Base-by-base conservation (phyloP, 2,113 vertebrate species). In the Menidia beryllina region DNA sequence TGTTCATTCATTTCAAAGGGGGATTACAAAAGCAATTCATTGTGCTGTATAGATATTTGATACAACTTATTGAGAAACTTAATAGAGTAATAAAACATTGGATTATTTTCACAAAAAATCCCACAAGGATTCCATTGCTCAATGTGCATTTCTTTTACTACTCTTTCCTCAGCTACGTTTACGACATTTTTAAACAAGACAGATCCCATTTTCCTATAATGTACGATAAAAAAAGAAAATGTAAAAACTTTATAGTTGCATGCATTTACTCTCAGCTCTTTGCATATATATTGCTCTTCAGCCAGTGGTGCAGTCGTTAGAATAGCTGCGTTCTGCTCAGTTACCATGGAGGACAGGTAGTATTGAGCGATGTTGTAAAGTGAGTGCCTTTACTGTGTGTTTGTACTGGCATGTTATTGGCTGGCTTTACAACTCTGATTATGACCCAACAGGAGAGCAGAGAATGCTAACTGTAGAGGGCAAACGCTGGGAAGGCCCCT, bases 371-470 rank as follows among this genome's bases (percentile, higher is more conserved):
- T 19, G 87, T 53, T 77, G 82, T 89, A 89, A 91, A 90, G 82
- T 52, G 25, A 52, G 59, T 71, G 81, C 74, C 69, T 89, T 90
- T 89, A 88, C 68, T 69, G 84, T 84, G 77, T 87, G 88, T 88
- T 89, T 89, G 81, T 87, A 82, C 81, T 86, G 91, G 79, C 84
- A 85, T 83, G 87, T 90, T 91, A 92, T 88, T 51, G 63, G 80
- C 64, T 13, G 53, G 67, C 84, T 83, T 89, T 89, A 89, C 75
- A 24, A 56, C 60, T 69, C 59, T 79, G 84, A 86, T 90, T 82
- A 89, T 75, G 62, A 64, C 73, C 88, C 84, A 81, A 77, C 8
- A 6, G 79, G 75, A 83, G 61, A 75, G 39, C 65, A 10, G 47
- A 26, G 21, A 60, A 41, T 24, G 69, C 78, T 71, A 84, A 82